These are phyloP conservation scores for Stomatorhinus ivindoensis DNA, from an alignment of 2,113 vertebrate species.

Conservation along the genomic window DNA sequence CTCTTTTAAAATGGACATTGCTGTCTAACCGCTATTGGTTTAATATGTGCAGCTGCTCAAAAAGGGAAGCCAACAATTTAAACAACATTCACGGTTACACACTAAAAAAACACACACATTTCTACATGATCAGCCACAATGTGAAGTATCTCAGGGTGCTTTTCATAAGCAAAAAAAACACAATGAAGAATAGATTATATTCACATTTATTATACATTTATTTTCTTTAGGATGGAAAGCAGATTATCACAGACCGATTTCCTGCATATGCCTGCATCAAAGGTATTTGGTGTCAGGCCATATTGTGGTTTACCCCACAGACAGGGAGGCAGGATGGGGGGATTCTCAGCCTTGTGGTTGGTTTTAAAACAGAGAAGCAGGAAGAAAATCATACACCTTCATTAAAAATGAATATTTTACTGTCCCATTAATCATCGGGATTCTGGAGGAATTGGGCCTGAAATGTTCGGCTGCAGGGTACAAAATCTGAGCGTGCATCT, in stretches of 20 bases:
- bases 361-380: background rate
- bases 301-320: background rate
- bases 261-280: background rate
- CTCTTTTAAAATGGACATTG: background rate
- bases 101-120: too few relatives aligned
- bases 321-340: background rate
- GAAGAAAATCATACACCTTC: background rate
- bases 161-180: background rate
- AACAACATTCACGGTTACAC: too few relatives aligned
- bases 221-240: background rate
- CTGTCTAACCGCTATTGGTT: background rate
- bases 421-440: background rate
- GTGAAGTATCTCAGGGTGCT: background rate
- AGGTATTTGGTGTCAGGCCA: background rate
- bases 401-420: background rate
- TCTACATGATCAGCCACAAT: too few relatives aligned
- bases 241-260: background rate
- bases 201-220: background rate
- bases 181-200: background rate
- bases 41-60: background rate
- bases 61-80: too few relatives aligned
- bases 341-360: background rate
- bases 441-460: background rate
- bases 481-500: background rate
- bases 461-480: background rate